phyloP scores from a whole-genome alignment of 2,113 vertebrate species.

The Athene cunicularia region DNA sequence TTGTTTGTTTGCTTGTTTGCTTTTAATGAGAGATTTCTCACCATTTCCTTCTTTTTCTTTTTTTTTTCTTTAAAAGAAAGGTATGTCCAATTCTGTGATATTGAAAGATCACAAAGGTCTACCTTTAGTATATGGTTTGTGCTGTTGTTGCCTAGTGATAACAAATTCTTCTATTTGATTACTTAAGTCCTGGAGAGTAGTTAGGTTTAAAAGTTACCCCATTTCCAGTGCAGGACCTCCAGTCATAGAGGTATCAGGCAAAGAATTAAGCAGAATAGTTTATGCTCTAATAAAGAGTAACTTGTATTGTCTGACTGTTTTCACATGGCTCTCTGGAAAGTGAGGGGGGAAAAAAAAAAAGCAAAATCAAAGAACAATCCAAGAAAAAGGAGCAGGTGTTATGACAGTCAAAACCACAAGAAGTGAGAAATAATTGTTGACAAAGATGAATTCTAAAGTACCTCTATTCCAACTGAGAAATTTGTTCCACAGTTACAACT shows the following conservation, averaged over 20 bases:
- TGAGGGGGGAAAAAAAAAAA: accelerated
- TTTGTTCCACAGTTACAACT: neutral
- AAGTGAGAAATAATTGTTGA: neutral
- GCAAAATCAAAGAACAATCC: accelerated
- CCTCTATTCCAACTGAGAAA: neutral
- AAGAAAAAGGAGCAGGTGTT: neutral
- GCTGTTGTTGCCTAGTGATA: neutral
- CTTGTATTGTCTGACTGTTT: neutral
- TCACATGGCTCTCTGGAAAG: neutral
- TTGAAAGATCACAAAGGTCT: neutral
- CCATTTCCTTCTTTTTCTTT: neutral
- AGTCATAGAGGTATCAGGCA: neutral
- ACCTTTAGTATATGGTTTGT: neutral
- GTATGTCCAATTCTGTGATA: neutral
- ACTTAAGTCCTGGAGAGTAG: neutral
- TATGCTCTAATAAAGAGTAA: neutral
- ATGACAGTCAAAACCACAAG: neutral
- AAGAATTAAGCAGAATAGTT: neutral
- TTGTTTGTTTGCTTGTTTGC: too few species aligned
- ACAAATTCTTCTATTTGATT: neutral
- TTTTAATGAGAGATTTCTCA: neutral
- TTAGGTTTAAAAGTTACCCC: neutral
- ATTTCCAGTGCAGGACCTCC: neutral
- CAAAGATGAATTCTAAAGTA: neutral
- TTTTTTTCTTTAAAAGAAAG: neutral